Evolutionary conservation across 2,797 vertebrate genomes (phyloP), one percentile per base, ranked within the genome.

Genomic region (Gorsachius magnificus): DNA sequence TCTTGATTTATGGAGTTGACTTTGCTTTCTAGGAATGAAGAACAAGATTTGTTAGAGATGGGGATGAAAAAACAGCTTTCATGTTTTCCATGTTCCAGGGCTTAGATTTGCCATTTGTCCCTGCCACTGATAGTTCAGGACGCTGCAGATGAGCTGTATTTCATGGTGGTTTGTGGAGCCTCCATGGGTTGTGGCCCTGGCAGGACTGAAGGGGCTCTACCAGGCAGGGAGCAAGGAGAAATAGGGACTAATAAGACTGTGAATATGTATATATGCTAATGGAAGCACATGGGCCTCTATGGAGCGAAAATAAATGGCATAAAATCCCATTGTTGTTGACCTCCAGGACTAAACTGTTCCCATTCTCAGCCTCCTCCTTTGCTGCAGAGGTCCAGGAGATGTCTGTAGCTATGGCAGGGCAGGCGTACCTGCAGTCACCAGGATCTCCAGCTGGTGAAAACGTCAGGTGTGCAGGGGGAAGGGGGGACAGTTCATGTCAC

Each of bases 11-110:
- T 64, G 87, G 58, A 81, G 50, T 38, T 66, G 90, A 53, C 31
- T 95, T 95, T 86, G 51, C 86, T 97, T 96, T 97, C 93, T 93
- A 96, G 74, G 84, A 96, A 93, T 0, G 8, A 84, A 87, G 79
- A 83, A 29, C 31, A 57, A 61, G 51, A 35, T 61, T 81, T 1
- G 0, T 68, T 86, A 83, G 78, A 41, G 69, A 75, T 20, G 38
- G 63, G 38, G 43, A 87, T 33, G n/a, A 58, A 17, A 69, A 89
- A 87, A 69, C 6, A 61, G 5, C 24, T 92, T 78, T 83, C 10
- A 17, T 79, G 36, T 83, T 87, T 89, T 77, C 56, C 48, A 15
- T 69, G 31, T 56, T 35, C 33, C 57, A 26, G 17, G 38, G n/a
- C 43, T 83, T 75, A 83, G 75, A 25, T 21, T 26, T 51, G 45